These are phyloP conservation scores for Tetragonisca angustula DNA, from an alignment of 2,888 invertebrate genomes.

Conservation along the genomic window DNA sequence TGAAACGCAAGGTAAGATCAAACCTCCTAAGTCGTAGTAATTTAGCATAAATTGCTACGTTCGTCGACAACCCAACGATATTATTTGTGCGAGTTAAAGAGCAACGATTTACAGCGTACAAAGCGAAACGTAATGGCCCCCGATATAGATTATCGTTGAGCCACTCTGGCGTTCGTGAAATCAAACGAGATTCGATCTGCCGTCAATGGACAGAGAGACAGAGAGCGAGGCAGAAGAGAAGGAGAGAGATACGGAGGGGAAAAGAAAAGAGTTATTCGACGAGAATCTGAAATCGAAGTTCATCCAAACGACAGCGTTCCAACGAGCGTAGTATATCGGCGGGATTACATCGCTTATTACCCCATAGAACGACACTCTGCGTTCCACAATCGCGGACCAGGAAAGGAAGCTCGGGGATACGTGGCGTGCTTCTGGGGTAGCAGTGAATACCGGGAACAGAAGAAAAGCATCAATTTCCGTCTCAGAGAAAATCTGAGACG, in stretches of 20 bases:
- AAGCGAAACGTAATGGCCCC: neutral
- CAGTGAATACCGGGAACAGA: conserved; percentile 36
- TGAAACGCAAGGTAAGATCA: too few species aligned
- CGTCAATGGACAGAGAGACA: too few species aligned
- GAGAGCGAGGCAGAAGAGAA: neutral
- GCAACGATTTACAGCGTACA: conserved; percentile 18
- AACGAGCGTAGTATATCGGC: conserved; percentile 1
- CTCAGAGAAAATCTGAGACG: conserved; percentile 58
- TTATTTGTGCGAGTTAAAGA: too few species aligned
- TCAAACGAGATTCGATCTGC: neutral
- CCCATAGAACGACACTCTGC: conserved; percentile 14
- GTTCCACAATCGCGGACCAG: conserved; percentile 20
- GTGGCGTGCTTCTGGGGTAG: conserved; percentile 11
- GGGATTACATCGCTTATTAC: conserved; percentile 43
- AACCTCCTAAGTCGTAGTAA: too few species aligned
- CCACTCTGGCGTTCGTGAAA: neutral
- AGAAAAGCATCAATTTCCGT: conserved; percentile 57
- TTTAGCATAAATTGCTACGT: too few species aligned
- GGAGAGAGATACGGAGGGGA: neutral
- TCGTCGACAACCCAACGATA: too few species aligned
- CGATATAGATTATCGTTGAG: neutral
- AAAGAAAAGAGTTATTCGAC: neutral
- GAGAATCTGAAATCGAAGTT: conserved; percentile 9
- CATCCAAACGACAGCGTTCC: neutral
- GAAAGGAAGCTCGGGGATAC: neutral